Percentiles rank a stretch among this genome's conserved stretches.
phyloP scores from a whole-genome alignment of 2,797 vertebrate genomes.

The Chaunax sp. region DNA sequence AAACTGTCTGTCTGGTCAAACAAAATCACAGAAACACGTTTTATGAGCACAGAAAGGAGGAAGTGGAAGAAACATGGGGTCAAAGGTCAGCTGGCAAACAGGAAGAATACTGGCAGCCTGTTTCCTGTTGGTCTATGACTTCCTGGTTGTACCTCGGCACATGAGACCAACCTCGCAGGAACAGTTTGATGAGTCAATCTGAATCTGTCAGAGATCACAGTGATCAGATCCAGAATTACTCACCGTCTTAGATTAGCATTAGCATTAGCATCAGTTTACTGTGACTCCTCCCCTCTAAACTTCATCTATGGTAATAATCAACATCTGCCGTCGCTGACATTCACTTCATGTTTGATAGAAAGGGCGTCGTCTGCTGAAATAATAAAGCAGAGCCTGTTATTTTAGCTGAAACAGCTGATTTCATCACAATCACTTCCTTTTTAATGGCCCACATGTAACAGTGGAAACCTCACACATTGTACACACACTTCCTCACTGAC shows the following conservation, averaged over 20 bases:
- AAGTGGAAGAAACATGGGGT: slow-evolving; percentile 15
- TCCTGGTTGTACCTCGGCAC: slow-evolving; percentile 35
- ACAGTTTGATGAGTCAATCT: too few relatives aligned
- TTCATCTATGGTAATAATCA: too few relatives aligned
- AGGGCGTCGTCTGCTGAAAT: background rate
- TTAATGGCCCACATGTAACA: slow-evolving; percentile 28
- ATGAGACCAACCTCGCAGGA: background rate
- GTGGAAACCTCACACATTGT: slow-evolving; percentile 26
- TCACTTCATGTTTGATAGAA: background rate
- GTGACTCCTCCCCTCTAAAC: too few relatives aligned
- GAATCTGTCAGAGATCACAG: too few relatives aligned
- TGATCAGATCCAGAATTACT: too few relatives aligned
- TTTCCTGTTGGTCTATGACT: slow-evolving; percentile 59
- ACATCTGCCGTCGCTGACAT: too few relatives aligned
- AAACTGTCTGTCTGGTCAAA: too few relatives aligned
- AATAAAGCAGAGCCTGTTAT: too few relatives aligned
- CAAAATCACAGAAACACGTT: slow-evolving; percentile 10
- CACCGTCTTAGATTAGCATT: too few relatives aligned
- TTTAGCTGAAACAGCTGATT: slow-evolving; percentile 39
- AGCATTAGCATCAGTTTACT: too few relatives aligned
- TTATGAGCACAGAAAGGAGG: slow-evolving; percentile 16
- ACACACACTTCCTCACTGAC: background rate
- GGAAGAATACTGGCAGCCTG: slow-evolving; percentile 57
- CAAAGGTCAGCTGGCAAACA: slow-evolving; percentile 61
- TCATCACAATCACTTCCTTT: slow-evolving; percentile 57